Conservation (phyloP, 2,113 vertebrate species). For the Anguilla japonica region DNA sequence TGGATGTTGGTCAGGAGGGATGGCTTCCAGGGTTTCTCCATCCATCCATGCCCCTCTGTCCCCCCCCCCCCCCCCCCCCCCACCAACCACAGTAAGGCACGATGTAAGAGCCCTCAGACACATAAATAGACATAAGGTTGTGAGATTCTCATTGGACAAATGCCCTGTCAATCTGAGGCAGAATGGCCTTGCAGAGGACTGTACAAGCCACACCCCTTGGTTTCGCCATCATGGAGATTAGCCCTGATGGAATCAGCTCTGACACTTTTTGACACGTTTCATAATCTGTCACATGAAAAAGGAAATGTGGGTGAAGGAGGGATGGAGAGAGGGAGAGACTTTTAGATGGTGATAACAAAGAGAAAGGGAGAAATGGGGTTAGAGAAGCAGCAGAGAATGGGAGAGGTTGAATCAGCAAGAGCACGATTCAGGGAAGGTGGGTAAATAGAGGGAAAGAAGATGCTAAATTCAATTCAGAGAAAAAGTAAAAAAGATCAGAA, state of each 20-base stretch:
- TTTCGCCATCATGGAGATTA: background rate
- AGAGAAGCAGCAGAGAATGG: background rate
- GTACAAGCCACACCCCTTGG: background rate
- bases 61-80: too few relatives aligned
- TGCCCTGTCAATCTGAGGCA: too few relatives aligned
- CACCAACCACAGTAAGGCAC: too few relatives aligned
- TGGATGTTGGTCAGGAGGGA: too few relatives aligned
- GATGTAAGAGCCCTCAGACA: too few relatives aligned
- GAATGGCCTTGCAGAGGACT: too few relatives aligned
- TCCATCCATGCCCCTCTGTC: too few relatives aligned
- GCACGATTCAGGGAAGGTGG: background rate
- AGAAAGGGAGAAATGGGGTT: background rate
- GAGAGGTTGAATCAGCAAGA: background rate
- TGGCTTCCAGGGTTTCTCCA: too few relatives aligned
- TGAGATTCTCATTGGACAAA: too few relatives aligned
- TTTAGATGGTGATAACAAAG: background rate
- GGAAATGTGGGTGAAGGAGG: background rate
- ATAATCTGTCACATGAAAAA: background rate
- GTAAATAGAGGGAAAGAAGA: background rate
- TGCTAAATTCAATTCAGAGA: background rate
- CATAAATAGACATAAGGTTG: too few relatives aligned
- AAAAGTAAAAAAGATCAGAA: background rate
- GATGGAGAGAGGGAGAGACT: background rate
- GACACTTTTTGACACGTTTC: background rate
- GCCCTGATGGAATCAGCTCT: background rate